Evolutionary conservation across 2,113 vertebrate genomes (phyloP), one percentile per base, ranked within the genome.

Genomic region (Sigmodon hispidus): DNA sequence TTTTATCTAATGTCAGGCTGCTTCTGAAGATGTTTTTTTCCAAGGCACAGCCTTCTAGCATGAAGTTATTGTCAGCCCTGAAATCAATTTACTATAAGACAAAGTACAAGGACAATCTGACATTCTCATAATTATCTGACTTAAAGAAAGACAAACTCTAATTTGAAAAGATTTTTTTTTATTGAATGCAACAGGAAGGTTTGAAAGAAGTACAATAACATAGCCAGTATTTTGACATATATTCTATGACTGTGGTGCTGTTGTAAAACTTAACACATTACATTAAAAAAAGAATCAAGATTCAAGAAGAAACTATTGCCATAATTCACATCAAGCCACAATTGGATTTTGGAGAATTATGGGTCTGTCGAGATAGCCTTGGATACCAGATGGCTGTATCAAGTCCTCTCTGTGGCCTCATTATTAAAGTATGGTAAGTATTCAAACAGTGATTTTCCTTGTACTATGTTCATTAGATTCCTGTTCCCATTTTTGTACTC

Each of bases 11-110:
- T 87, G 87, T 81, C 40, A 95, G 80, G 87, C 29, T 92, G 65
- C 72, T 91, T 93, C 93, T 88, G 34, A 97, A 92, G 80, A 63
- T 83, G 80, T 93, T 97, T 95, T 88, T 93, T 97, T 97, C 85
- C 67, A 95, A 90, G 61, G 96, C 11, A 8, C 87, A 97, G 85
- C 43, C 76, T 90, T 87, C 90, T 77, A 52, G 59, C 34, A 5
- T 15, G 88, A 94, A 96, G 70, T 91, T 93, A 96, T 90, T 88
- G 92, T 87, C 65, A 93, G 61, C 17, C 29, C 72, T 75, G 85
- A 90, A 96, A 96, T 96, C 85, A 95, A 95, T 93, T 96, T 95
- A 94, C 52, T 93, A 26, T 24, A 95, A 16, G 48, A 92, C 93
- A 55, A 87, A 97, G 94, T 95, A 97, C 90, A 94, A 90, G 73